These are phyloP conservation scores for Colius striatus DNA, from an alignment of 2,113 vertebrate genomes.

Conservation along the genomic window DNA sequence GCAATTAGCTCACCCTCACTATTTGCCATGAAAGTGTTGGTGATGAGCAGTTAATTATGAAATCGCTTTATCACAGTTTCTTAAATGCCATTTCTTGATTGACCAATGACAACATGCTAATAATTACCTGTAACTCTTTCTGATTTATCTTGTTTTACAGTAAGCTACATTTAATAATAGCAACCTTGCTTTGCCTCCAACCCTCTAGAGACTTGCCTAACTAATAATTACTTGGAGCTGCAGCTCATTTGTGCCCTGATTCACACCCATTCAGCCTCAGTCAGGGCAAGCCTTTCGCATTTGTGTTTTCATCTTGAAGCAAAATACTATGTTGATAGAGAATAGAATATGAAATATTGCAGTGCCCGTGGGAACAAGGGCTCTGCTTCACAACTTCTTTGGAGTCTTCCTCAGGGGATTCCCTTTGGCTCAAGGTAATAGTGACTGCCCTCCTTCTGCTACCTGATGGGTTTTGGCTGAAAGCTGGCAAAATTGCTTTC, in stretches of 20 bases:
- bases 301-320: not conserved
- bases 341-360: not conserved
- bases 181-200: constrained; percentile 6
- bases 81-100: constrained; percentile 47
- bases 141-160: constrained; percentile 59
- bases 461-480: not conserved
- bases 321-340: not conserved
- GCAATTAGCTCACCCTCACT: not conserved
- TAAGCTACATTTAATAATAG: constrained; percentile 44
- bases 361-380: not conserved
- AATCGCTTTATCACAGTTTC: constrained; percentile 28
- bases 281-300: constrained; percentile 1
- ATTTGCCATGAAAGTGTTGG: not conserved
- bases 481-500: not conserved
- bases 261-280: not conserved
- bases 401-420: not conserved
- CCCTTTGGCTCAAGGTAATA: not conserved
- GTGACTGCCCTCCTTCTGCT: not conserved
- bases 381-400: not conserved
- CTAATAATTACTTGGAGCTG: constrained; percentile 18
- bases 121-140: constrained; percentile 35
- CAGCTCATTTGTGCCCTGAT: constrained; percentile 1
- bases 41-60: constrained; percentile 41
- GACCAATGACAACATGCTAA: constrained; percentile 24
- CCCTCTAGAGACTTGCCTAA: not conserved